These are phyloP conservation scores for Iphiclides podalirius DNA, from an alignment of 2,888 invertebrate species.

Conservation along the genomic window DNA sequence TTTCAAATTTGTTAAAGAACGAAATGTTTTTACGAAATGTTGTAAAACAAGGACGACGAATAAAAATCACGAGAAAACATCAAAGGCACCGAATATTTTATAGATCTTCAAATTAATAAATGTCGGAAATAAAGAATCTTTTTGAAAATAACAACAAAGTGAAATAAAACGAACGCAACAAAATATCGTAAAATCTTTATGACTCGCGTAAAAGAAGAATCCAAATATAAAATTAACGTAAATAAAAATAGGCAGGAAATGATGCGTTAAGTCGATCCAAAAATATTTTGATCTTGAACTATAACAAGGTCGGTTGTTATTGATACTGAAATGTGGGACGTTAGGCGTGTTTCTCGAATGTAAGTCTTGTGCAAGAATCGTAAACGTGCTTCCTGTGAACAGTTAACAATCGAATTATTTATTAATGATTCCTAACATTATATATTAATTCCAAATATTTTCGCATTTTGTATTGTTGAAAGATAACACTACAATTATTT, in stretches of 20 bases:
- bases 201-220: constrained; percentile 7
- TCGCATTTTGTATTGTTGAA: not conserved
- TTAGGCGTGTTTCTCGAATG: constrained; percentile 8
- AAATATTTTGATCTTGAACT: constrained; percentile 32
- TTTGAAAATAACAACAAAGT: constrained; percentile 10
- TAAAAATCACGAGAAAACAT: not conserved
- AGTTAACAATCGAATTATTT: not conserved
- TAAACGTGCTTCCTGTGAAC: not conserved
- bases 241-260: constrained; percentile 18
- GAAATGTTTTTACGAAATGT: not conserved
- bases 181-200: constrained; percentile 22
- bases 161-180: constrained; percentile 10
- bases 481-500: not conserved
- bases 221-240: constrained; percentile 20
- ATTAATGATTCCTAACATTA: not conserved
- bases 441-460: too few species aligned
- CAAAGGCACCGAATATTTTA: constrained; percentile 7
- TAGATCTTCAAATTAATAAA: constrained; percentile 3
- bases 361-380: not conserved
- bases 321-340: not conserved
- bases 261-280: constrained; percentile 17
- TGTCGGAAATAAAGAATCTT: constrained; percentile 9
- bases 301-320: constrained; percentile 26
- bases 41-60: not conserved
- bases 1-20: not conserved